Evolutionary conservation across 2,888 invertebrate genomes (phyloP).

Genomic region (Tuberolachnus salignus): DNA sequence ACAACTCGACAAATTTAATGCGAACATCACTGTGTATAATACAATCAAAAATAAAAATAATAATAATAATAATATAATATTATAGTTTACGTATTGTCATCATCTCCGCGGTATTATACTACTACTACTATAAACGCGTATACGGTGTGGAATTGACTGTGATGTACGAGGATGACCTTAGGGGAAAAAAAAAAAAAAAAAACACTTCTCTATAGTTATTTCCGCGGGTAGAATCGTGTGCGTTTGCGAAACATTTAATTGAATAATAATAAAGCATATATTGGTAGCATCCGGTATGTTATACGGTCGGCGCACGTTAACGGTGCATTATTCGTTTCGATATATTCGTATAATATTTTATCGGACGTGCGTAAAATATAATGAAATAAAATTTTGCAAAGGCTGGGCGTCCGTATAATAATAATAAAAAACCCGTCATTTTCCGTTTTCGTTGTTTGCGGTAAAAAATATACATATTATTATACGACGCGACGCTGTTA

Average conservation of each 20-base stretch:
- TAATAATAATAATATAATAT: too few species aligned
- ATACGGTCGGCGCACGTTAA: constrained; percentile 15
- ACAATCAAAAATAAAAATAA: too few species aligned
- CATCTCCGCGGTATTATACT: too few species aligned
- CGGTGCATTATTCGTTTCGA: background rate
- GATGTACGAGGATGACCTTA: constrained; percentile 9
- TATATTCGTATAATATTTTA: constrained; percentile 1
- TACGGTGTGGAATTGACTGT: constrained; percentile 5
- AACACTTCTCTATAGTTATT: constrained; percentile 4
- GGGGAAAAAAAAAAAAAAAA: too few species aligned
- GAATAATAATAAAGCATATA: constrained; percentile 52
- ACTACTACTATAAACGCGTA: too few species aligned
- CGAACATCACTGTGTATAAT: too few species aligned
- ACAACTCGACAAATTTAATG: too few species aligned
- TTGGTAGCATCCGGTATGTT: constrained; percentile 31
- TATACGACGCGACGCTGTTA: background rate
- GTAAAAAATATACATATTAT: background rate
- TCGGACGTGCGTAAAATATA: background rate
- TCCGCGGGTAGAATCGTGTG: background rate
- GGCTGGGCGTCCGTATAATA: too few species aligned
- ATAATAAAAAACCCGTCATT: too few species aligned
- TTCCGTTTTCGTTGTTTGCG: too few species aligned
- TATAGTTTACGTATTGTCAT: too few species aligned
- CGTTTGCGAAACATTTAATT: constrained; percentile 37
- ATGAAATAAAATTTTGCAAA: too few species aligned